A percentile compares a stretch with the other conserved stretches of the same genome.
Evolutionary conservation across 2,888 invertebrate genomes (phyloP).

Genomic region (Hipparchia sbordonii): DNA sequence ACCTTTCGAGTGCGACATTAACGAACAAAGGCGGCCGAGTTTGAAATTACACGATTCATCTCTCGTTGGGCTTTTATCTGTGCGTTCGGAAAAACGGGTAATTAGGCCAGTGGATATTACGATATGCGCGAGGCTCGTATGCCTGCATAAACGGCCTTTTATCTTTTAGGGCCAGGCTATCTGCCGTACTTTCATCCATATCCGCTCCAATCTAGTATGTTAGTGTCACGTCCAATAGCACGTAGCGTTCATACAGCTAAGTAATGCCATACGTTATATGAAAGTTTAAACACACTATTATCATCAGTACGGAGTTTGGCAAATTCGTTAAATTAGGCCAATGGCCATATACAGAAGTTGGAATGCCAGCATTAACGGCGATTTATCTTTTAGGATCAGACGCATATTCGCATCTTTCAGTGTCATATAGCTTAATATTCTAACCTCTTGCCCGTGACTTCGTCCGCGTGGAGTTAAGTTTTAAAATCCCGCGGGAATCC

Average conservation of each 20-base stretch:
- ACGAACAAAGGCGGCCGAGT: conserved; percentile 61
- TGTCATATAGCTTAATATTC: too few species aligned
- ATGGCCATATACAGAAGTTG: too few species aligned
- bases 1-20: conserved; percentile 51
- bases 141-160: conserved; percentile 23
- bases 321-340: too few species aligned
- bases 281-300: too few species aligned
- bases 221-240: neutral
- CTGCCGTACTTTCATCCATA: conserved; percentile 13
- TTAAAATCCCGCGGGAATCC: too few species aligned
- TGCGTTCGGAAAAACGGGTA: conserved; percentile 63
- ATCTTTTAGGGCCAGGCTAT: conserved; percentile 20
- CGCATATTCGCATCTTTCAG: too few species aligned
- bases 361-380: too few species aligned
- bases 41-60: conserved; percentile 74
- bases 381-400: too few species aligned
- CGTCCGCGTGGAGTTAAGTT: too few species aligned
- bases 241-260: neutral
- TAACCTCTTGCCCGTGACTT: too few species aligned
- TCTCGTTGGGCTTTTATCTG: conserved; percentile 62
- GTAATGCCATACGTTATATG: too few species aligned
- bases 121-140: conserved; percentile 29
- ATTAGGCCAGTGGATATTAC: conserved; percentile 59
- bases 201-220: conserved; percentile 1
- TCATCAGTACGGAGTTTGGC: too few species aligned